Percentiles rank a stretch among this genome's conserved stretches.
phyloP scores from a whole-genome alignment of 2,797 vertebrate genomes.

The Hippopotamyrus pictus region DNA sequence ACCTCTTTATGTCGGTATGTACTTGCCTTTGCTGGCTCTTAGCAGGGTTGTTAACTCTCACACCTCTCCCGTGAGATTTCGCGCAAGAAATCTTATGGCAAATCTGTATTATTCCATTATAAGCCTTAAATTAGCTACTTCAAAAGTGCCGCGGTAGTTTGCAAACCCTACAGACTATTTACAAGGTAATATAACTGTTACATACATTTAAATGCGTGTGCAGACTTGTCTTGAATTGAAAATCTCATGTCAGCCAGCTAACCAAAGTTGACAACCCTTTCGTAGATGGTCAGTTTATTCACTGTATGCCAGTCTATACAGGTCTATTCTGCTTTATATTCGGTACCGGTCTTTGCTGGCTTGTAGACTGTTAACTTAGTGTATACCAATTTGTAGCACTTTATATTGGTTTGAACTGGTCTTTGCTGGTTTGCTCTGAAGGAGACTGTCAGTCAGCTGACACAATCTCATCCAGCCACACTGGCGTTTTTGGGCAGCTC shows the following conservation, averaged over 20 bases:
- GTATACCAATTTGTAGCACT: background rate
- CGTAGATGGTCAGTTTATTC: background rate
- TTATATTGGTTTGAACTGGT: background rate
- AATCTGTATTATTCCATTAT: background rate
- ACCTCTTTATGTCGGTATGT: background rate
- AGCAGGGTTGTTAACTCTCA: background rate
- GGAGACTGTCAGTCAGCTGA: background rate
- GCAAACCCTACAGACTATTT: background rate
- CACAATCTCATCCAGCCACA: background rate
- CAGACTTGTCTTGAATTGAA: background rate
- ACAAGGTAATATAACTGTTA: background rate
- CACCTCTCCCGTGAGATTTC: background rate
- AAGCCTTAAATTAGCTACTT: background rate
- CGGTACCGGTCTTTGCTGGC: background rate
- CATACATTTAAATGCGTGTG: background rate
- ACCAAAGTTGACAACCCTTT: background rate
- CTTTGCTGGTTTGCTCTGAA: background rate
- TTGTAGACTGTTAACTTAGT: background rate
- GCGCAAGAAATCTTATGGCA: background rate
- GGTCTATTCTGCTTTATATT: background rate
- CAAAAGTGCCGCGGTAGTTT: background rate
- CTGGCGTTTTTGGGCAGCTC: background rate
- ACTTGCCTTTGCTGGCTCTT: background rate
- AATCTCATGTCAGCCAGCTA: background rate
- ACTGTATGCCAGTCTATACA: background rate